A percentile compares a stretch with the other conserved stretches of the same genome.
These are phyloP conservation scores for Catalaphyllia jardinei DNA, from an alignment of 64 coral and sea anemone genomes.

Conservation along the genomic window DNA sequence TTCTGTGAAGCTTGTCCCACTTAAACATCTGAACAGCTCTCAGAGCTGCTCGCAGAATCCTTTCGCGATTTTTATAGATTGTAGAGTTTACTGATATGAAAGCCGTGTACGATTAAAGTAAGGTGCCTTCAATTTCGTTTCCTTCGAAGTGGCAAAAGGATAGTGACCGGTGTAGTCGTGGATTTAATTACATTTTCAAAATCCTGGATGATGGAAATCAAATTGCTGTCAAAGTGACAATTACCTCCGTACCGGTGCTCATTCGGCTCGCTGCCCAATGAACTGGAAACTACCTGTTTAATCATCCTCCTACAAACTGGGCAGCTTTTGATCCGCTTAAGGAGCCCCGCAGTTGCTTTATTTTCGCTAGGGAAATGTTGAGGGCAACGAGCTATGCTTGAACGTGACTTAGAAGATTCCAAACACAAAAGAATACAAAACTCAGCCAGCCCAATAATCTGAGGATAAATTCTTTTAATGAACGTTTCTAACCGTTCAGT, in stretches of 20 bases:
- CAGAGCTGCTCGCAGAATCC: too few relatives aligned
- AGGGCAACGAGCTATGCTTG: neutral
- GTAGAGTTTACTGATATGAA: too few relatives aligned
- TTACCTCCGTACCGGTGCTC: neutral
- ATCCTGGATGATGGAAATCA: neutral
- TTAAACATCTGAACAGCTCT: too few relatives aligned
- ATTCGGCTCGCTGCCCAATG: neutral
- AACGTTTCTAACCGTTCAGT: constrained; percentile 2
- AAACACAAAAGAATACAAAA: neutral
- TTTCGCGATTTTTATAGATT: too few relatives aligned
- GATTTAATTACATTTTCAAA: too few relatives aligned
- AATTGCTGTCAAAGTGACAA: neutral
- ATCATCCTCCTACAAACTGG: constrained; percentile 6
- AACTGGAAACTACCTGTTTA: neutral
- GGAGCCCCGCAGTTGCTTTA: neutral
- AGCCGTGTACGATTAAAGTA: too few relatives aligned
- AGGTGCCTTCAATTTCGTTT: too few relatives aligned
- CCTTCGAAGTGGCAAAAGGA: too few relatives aligned
- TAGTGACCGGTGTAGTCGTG: too few relatives aligned
- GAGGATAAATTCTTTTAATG: constrained; percentile 8
- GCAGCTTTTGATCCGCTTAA: neutral
- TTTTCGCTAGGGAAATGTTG: neutral
- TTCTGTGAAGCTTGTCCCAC: too few relatives aligned
- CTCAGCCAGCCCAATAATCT: constrained; percentile 4
- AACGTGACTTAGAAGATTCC: neutral